Conservation (phyloP, 1,140 invertebrate species). For the Drosophila obscura region DNA sequence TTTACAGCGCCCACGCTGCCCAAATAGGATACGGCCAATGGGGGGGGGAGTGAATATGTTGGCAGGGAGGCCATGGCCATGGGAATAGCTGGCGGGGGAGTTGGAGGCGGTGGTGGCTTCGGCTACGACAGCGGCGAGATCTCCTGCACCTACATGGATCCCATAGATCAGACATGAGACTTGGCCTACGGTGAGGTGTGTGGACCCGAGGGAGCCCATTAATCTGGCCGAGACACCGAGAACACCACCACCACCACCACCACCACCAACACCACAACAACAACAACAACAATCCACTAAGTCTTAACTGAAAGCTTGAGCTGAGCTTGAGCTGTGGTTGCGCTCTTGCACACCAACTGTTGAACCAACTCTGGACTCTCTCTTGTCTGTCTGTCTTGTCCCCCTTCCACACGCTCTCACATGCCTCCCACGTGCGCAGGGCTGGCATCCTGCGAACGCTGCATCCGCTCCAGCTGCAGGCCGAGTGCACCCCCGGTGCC, state of each 20-base stretch:
- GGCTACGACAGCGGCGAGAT: slow-evolving; percentile 81
- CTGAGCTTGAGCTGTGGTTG: slow-evolving; percentile 73
- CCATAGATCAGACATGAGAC: slow-evolving; percentile 83
- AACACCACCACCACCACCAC: slow-evolving; percentile 33
- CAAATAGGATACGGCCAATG: slow-evolving; percentile 84
- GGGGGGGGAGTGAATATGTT: slow-evolving; percentile 80
- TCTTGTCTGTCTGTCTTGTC: slow-evolving; percentile 48
- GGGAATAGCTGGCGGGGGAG: slow-evolving; percentile 37
- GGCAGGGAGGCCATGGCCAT: slow-evolving; percentile 43
- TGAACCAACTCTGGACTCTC: slow-evolving; percentile 67
- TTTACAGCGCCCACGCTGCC: slow-evolving; percentile 82
- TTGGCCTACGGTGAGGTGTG: slow-evolving; percentile 76
- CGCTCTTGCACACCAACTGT: slow-evolving; percentile 50
- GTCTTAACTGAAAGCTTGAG: slow-evolving; percentile 72
- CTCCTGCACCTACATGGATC: slow-evolving; percentile 83
- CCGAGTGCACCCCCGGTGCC: slow-evolving; percentile 72
- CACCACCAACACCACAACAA: slow-evolving; percentile 51
- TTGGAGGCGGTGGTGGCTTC: slow-evolving; percentile 51
- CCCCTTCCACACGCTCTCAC: slow-evolving; percentile 49
- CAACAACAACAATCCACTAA: slow-evolving; percentile 71
- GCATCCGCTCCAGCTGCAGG: slow-evolving; percentile 85
- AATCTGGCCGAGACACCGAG: slow-evolving; percentile 30
- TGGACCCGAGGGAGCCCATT: slow-evolving; percentile 71
- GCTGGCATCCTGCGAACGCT: slow-evolving; percentile 86
- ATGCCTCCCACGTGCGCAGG: slow-evolving; percentile 71